Percentiles rank a stretch among this genome's conserved stretches.
Evolutionary conservation across 2,113 vertebrate species (phyloP).

Genomic region (Mola mola): DNA sequence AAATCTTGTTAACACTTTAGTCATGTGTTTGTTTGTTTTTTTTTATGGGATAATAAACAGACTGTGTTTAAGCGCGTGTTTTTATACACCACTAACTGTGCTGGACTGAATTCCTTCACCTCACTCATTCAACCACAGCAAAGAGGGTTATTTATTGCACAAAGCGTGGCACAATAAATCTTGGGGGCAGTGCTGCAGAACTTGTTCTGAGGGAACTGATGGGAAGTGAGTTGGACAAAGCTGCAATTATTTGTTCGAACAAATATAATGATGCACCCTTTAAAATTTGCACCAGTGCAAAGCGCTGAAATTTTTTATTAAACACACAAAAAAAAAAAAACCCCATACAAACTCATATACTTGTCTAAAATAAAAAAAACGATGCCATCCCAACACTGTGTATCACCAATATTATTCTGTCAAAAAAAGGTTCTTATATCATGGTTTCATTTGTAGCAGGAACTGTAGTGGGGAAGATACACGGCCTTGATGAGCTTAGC

Average conservation of each 20-base stretch:
- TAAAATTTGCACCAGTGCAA: not conserved
- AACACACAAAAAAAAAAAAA: not conserved
- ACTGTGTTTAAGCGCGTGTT: too few relatives aligned
- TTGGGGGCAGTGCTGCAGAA: constrained; percentile 22
- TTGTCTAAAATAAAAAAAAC: not conserved
- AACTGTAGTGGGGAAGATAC: too few relatives aligned
- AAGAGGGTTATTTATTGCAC: constrained; percentile 19
- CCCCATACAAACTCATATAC: not conserved
- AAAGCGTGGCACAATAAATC: constrained; percentile 31
- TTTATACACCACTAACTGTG: too few relatives aligned
- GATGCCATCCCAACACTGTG: not conserved
- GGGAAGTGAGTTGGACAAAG: constrained; percentile 16
- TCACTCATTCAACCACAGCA: not conserved
- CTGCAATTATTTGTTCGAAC: constrained; percentile 21
- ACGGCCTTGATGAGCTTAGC: too few relatives aligned
- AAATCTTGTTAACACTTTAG: not conserved
- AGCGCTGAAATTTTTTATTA: too few relatives aligned
- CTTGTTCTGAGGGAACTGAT: constrained; percentile 45
- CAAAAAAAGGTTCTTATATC: not conserved
- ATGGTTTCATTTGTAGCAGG: not conserved
- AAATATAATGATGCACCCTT: constrained; percentile 12
- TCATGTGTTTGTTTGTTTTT: not conserved
- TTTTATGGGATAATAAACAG: too few relatives aligned
- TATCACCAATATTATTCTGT: not conserved
- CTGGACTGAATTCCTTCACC: constrained; percentile 7